Percentiles rank a stretch among this genome's conserved stretches.
Evolutionary conservation across 2,113 vertebrate species (phyloP).

Genomic region (Microcebus ravelobensis): DNA sequence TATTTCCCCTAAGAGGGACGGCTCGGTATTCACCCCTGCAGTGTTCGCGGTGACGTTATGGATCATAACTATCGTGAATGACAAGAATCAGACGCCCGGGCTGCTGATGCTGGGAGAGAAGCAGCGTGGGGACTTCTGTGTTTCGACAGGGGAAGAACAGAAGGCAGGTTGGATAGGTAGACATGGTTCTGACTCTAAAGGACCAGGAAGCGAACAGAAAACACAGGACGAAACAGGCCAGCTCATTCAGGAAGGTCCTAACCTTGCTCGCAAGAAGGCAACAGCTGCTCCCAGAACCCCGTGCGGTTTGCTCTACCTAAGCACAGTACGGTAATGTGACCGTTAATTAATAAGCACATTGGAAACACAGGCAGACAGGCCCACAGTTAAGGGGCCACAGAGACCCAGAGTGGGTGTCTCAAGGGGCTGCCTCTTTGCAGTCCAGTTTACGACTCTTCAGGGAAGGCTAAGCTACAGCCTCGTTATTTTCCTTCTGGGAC

Average conservation of each 20-base stretch:
- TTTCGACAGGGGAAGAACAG: neutral
- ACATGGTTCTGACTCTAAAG: neutral
- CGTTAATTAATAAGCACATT: slow-evolving; percentile 69
- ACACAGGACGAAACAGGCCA: neutral
- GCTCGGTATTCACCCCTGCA: neutral
- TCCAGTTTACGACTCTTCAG: slow-evolving; percentile 77
- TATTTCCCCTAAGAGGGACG: neutral
- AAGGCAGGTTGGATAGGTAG: neutral
- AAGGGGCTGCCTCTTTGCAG: slow-evolving; percentile 78
- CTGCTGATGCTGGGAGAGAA: neutral
- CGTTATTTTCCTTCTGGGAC: slow-evolving; percentile 80
- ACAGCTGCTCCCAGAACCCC: neutral
- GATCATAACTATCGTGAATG: neutral
- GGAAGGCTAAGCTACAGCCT: slow-evolving; percentile 73
- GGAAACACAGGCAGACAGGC: slow-evolving; percentile 64
- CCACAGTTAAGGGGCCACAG: slow-evolving; percentile 58
- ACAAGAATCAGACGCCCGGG: neutral
- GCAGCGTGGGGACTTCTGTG: neutral
- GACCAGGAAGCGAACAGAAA: neutral
- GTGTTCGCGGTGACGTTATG: neutral
- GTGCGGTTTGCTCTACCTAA: slow-evolving; percentile 41
- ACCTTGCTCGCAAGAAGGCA: neutral
- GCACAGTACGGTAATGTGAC: neutral
- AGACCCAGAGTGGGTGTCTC: slow-evolving; percentile 66
- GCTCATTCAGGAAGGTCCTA: neutral